phyloP scores from a whole-genome alignment of 2,797 vertebrate genomes.

The Okamejei kenojei region DNA sequence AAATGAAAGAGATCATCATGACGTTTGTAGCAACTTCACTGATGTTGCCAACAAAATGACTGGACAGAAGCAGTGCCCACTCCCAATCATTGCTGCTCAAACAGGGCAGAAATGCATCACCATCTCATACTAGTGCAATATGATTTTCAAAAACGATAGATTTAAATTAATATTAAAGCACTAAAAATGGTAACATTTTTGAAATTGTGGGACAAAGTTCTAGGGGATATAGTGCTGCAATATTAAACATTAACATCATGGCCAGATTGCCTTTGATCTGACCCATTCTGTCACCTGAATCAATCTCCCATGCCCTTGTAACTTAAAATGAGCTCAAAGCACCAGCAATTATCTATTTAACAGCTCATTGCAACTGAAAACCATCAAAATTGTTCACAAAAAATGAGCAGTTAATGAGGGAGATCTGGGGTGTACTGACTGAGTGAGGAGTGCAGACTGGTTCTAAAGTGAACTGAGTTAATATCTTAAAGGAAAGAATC shows the following conservation, averaged over 20 bases:
- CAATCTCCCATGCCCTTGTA: too few relatives aligned
- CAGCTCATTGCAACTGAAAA: too few relatives aligned
- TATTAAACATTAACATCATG: neutral
- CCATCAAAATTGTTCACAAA: too few relatives aligned
- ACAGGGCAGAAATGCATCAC: neutral
- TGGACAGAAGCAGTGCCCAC: neutral
- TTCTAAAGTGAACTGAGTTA: too few relatives aligned
- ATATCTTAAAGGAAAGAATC: too few relatives aligned
- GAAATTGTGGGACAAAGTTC: neutral
- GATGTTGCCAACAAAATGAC: neutral
- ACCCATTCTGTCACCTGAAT: too few relatives aligned
- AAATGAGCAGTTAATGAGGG: too few relatives aligned
- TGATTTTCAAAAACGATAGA: neutral
- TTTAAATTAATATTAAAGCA: neutral
- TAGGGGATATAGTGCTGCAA: neutral
- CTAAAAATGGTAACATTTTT: neutral
- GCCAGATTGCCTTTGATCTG: too few relatives aligned
- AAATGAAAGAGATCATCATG: neutral
- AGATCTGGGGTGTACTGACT: too few relatives aligned
- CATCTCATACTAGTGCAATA: neutral
- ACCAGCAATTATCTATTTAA: too few relatives aligned
- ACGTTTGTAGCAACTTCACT: neutral
- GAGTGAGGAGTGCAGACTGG: too few relatives aligned
- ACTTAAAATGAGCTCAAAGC: too few relatives aligned
- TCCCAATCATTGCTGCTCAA: neutral